Evolutionary conservation across 2,113 vertebrate species (phyloP).

Genomic region (Ginglymostoma cirratum): DNA sequence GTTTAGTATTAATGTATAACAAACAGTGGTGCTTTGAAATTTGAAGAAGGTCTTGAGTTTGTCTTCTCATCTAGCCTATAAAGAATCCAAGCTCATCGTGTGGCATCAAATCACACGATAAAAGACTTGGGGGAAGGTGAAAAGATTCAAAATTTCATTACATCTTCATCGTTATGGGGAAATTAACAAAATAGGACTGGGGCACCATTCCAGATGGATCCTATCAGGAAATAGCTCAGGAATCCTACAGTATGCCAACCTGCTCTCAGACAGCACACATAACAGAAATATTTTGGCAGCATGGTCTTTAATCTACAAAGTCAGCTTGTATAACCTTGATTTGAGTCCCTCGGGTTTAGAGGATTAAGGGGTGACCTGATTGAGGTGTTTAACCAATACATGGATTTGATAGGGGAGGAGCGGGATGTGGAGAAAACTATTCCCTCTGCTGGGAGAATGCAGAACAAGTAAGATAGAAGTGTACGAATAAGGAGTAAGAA

Average conservation of each 20-base stretch:
- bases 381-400: neutral
- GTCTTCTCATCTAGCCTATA: no score
- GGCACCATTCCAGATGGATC: neutral
- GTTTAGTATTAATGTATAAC: no score
- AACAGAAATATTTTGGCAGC: neutral
- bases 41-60: no score
- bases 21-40: no score
- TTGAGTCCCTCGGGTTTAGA: neutral
- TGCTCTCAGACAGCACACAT: neutral
- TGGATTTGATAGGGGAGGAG: neutral
- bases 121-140: neutral
- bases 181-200: neutral
- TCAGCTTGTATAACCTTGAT: no score
- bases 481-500: no score
- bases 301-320: no score
- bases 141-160: neutral
- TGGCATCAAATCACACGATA: neutral
- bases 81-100: no score
- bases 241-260: neutral
- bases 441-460: neutral
- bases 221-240: no score
- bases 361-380: neutral
- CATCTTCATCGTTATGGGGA: neutral
- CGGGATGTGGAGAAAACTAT: neutral
- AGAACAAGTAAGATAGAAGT: neutral